Conservation (phyloP, 2,113 vertebrate species). For the Lathamus discolor region DNA sequence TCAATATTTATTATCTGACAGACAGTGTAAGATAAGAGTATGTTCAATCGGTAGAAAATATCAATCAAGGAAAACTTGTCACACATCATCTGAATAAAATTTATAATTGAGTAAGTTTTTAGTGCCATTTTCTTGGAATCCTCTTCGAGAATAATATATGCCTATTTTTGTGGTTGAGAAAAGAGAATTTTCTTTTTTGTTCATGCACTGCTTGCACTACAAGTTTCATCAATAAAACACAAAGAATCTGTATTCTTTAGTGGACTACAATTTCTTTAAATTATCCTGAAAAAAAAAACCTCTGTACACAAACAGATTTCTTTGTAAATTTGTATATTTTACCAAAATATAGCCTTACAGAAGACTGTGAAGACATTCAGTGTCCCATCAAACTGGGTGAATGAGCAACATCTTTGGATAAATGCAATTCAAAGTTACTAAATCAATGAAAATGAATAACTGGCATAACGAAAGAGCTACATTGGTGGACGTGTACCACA, state of each 20-base stretch:
- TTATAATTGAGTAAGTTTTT: slow-evolving; percentile 16
- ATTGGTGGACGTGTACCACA: neutral
- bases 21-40: slow-evolving; percentile 47
- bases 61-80: slow-evolving; percentile 61
- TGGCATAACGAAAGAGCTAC: neutral
- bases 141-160: slow-evolving; percentile 9
- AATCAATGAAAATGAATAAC: neutral
- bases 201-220: neutral
- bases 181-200: neutral
- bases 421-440: slow-evolving; percentile 14
- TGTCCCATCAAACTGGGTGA: neutral
- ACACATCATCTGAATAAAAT: slow-evolving; percentile 51
- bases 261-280: neutral
- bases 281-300: neutral
- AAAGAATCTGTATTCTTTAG: neutral
- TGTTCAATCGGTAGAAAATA: slow-evolving; percentile 53
- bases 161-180: slow-evolving; percentile 9
- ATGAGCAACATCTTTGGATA: neutral
- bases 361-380: neutral
- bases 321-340: neutral
- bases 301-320: neutral
- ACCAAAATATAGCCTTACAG: neutral
- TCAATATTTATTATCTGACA: slow-evolving; percentile 69
- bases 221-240: neutral
- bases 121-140: slow-evolving; percentile 4